Base-by-base conservation (phyloP, 1,140 invertebrate species). In the Pseudomyrmex pallidus region DNA sequence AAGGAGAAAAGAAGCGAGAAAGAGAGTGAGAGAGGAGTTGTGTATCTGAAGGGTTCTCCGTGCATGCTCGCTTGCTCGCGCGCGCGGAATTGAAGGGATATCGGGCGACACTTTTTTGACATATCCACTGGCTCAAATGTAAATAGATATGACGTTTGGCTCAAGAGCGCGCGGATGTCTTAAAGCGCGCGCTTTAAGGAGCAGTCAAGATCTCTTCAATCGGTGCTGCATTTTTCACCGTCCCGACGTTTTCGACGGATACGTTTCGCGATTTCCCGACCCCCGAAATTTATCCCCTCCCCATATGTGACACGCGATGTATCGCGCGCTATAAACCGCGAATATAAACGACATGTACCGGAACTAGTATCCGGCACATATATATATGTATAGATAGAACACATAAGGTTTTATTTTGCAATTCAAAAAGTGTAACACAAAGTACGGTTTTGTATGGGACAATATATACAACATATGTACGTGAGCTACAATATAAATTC, bases 61-160 rank as follows among this genome's bases (percentile, higher is more conserved):
- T 57, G 54, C 64, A 48, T 57, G 63, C 63, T 59, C 20, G 22
- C 22, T 25, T 2, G 22, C 22, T 25, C 25, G 64, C 68, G 44
- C 64, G 35, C 12, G 46, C 12, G n/a, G 44, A 50, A 80, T 80
- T 59, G 66, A 72, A 70, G 17, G 44, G 35, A 35, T 35, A 35
- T 35, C 35, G 35, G 54, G 52, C 20, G 66, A 80, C 76, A 80
- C 67, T 80, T 80, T 35, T 80, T 80, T 54, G 67, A 70, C 54
- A 70, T 80, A 80, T 80, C 64, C 76, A 80, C 44, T 70, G 54
- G 67, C 76, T 80, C 66, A 70, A 70, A 80, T 80, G 66, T 70
- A 80, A 80, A 80, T 80, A 80, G 76, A 80, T 80, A 70, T 70
- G 76, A 22, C 66, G 44, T 59, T 48, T 13, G 54, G 64, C 64